A percentile compares a stretch with the other conserved stretches of the same genome.
Evolutionary conservation across 2,113 vertebrate species (phyloP).

Genomic region (Chionis minor): DNA sequence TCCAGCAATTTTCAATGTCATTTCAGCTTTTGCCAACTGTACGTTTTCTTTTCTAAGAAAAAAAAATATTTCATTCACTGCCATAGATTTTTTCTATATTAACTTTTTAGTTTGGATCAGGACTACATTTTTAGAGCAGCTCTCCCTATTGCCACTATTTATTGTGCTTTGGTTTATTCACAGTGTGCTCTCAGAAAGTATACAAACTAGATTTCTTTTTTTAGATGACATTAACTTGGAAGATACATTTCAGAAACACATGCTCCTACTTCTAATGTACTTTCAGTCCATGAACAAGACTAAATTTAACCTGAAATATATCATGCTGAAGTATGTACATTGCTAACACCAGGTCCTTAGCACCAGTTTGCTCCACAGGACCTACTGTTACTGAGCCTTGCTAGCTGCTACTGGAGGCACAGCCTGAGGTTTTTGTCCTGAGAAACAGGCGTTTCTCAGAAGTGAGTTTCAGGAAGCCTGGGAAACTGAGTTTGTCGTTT

Average conservation of each 20-base stretch:
- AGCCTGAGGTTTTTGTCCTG: not conserved
- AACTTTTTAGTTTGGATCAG: not conserved
- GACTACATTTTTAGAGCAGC: not conserved
- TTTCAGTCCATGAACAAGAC: not conserved
- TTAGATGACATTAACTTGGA: not conserved
- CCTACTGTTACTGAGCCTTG: not conserved
- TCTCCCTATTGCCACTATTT: not conserved
- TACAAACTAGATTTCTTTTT: not conserved
- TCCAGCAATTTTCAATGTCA: not conserved
- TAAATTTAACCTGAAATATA: not conserved
- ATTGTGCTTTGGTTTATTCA: not conserved
- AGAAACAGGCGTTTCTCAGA: not conserved
- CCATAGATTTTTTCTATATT: not conserved
- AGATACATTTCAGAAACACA: not conserved
- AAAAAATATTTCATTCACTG: not conserved
- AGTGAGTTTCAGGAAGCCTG: not conserved
- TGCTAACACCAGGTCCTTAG: fast-evolving
- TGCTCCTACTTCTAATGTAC: not conserved
- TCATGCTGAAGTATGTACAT: not conserved
- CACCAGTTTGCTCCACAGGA: not conserved
- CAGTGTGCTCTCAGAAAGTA: not conserved
- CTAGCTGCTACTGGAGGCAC: not conserved
- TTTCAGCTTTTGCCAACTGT: not conserved
- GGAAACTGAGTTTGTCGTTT: not conserved
- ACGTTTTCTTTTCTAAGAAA: not conserved